These are phyloP conservation scores for Drosophila albomicans DNA, from an alignment of 1,140 invertebrate genomes.

Conservation along the genomic window DNA sequence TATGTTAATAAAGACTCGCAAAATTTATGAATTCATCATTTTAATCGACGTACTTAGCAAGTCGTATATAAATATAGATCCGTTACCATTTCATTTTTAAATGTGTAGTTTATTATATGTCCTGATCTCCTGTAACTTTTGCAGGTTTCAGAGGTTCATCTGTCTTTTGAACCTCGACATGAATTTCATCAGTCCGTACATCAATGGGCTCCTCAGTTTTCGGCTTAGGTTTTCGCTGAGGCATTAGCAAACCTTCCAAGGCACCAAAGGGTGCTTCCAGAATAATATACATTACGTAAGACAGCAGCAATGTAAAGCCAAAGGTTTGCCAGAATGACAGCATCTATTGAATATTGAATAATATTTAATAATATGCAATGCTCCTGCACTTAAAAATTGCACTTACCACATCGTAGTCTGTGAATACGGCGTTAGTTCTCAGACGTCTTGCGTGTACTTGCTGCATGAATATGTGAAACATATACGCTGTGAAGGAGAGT, in stretches of 20 bases:
- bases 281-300: slow-evolving; percentile 50
- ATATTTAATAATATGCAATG: background rate
- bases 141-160: background rate
- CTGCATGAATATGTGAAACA: slow-evolving; percentile 84
- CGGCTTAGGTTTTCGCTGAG: background rate
- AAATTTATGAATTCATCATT: too few species aligned
- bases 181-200: background rate
- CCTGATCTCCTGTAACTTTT: too few species aligned
- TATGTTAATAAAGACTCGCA: too few species aligned
- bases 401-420: slow-evolving; percentile 61
- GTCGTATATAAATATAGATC: too few species aligned
- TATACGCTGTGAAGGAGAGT: slow-evolving; percentile 85
- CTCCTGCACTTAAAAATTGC: background rate
- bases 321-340: slow-evolving; percentile 57
- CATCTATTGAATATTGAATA: slow-evolving; percentile 44
- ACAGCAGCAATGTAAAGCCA: slow-evolving; percentile 54
- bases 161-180: background rate
- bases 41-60: too few species aligned
- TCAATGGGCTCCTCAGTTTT: background rate
- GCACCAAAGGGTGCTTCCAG: slow-evolving; percentile 60
- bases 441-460: slow-evolving; percentile 30
- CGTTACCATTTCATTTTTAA: too few species aligned
- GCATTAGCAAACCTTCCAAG: slow-evolving; percentile 37
- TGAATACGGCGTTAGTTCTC: slow-evolving; percentile 41
- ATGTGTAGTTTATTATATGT: too few species aligned